These are phyloP conservation scores for Pseudococcus jackbeardsleyi DNA, from an alignment of 2,888 invertebrate genomes.

Conservation along the genomic window DNA sequence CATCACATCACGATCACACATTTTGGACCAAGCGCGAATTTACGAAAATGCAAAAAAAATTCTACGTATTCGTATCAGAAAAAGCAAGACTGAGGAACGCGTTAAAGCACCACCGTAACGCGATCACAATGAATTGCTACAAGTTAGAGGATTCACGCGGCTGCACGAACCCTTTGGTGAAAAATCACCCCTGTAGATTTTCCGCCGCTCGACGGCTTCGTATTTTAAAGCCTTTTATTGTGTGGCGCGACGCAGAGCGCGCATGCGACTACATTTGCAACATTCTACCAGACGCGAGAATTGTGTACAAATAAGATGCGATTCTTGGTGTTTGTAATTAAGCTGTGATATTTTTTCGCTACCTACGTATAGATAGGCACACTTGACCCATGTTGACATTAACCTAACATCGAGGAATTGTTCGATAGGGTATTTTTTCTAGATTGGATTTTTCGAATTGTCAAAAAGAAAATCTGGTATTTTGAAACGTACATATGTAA, in stretches of 20 bases:
- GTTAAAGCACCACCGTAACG: neutral
- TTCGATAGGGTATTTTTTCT: neutral
- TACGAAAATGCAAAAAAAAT: neutral
- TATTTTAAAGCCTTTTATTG: neutral
- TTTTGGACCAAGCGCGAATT: neutral
- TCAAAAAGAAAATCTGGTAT: too few species aligned
- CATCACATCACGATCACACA: neutral
- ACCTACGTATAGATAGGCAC: neutral
- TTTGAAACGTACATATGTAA: too few species aligned
- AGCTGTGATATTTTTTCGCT: neutral
- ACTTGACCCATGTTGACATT: neutral
- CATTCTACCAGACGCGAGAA: neutral
- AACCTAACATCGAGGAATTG: neutral
- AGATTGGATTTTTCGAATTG: neutral
- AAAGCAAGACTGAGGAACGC: neutral
- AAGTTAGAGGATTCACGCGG: slow-evolving; percentile 57
- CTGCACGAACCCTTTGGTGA: slow-evolving; percentile 56
- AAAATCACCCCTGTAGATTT: slow-evolving; percentile 35
- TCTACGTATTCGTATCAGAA: neutral
- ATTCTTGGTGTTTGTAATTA: slow-evolving; percentile 10
- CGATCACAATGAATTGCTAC: slow-evolving; percentile 31
- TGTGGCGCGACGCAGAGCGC: neutral
- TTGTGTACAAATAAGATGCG: slow-evolving; percentile 27
- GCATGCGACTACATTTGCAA: slow-evolving; percentile 23
- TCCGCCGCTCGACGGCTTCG: neutral